phyloP scores from a whole-genome alignment of 2,888 invertebrate genomes.

The Lasioglossum marginatum region DNA sequence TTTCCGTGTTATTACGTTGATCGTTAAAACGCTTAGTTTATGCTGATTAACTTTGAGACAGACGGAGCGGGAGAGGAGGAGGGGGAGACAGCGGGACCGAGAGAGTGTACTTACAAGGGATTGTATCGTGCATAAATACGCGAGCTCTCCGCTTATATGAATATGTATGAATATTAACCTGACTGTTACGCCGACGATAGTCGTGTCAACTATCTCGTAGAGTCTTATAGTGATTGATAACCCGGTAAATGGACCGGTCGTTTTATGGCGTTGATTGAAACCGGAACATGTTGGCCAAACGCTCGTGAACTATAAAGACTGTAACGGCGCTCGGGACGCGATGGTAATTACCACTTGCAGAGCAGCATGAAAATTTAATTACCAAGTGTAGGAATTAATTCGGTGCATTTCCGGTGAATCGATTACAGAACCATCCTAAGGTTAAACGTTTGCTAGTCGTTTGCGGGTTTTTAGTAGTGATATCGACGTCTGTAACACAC shows the following conservation, averaged over 20 bases:
- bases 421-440: not conserved
- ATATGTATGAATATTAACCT: slow-evolving; percentile 74
- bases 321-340: not conserved
- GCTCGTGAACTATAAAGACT: not conserved
- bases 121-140: slow-evolving; percentile 58
- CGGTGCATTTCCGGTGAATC: not conserved
- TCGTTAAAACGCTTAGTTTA: slow-evolving; percentile 78
- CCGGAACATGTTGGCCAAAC: not conserved
- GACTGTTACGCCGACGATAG: slow-evolving; percentile 35
- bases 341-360: not conserved
- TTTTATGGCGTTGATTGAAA: slow-evolving; percentile 2
- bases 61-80: not conserved
- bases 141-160: slow-evolving; percentile 72
- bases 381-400: not conserved
- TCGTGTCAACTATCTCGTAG: slow-evolving; percentile 33
- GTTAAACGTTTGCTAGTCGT: not conserved
- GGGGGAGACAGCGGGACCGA: not conserved
- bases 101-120: not conserved
- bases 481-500: not conserved
- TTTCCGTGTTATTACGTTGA: slow-evolving; percentile 75
- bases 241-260: not conserved
- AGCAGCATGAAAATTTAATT: slow-evolving; percentile 4
- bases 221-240: slow-evolving; percentile 29
- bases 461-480: not conserved
- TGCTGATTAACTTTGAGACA: slow-evolving; percentile 72